Percentiles rank a stretch among this genome's conserved stretches.
phyloP scores from a whole-genome alignment of 2,888 invertebrate species.

The Psococerastis gibbosa region DNA sequence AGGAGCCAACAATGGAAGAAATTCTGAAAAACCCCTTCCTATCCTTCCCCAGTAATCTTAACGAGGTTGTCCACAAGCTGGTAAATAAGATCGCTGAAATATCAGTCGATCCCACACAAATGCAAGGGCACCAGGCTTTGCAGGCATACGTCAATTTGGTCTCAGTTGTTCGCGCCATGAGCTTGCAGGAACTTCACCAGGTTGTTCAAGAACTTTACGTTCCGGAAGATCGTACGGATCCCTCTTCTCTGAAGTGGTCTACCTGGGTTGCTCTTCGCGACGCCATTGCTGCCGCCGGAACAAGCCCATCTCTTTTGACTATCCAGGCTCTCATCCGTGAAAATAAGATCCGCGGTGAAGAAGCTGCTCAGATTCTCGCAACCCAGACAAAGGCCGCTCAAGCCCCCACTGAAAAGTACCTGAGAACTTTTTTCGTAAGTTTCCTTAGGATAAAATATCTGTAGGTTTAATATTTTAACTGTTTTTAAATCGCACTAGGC shows the following conservation, averaged over 20 bases:
- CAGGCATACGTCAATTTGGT: conserved; percentile 41
- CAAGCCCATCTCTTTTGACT: conserved; percentile 41
- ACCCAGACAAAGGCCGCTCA: conserved; percentile 32
- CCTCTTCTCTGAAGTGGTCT: background rate
- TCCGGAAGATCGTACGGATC: background rate
- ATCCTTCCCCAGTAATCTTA: conserved; percentile 21
- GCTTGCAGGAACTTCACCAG: conserved; percentile 36
- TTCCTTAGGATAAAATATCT: no score
- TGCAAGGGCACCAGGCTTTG: conserved; percentile 36
- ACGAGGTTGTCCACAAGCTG: conserved; percentile 23
- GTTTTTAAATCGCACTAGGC: no score
- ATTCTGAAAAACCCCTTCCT: conserved; percentile 31
- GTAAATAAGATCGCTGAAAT: conserved; percentile 38
- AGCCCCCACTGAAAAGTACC: conserved; percentile 39
- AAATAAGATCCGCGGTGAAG: conserved; percentile 31
- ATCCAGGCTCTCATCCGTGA: conserved; percentile 38
- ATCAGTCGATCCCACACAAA: conserved; percentile 34
- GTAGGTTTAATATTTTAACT: no score
- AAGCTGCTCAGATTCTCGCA: conserved; percentile 39
- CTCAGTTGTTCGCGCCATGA: conserved; percentile 39
- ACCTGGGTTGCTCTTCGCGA: conserved; percentile 43
- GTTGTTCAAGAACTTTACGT: conserved; percentile 32
- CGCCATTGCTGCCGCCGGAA: conserved; percentile 44
- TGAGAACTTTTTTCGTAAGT: conserved; percentile 36
- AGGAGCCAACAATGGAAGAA: conserved; percentile 26